Percentiles rank a stretch among this genome's conserved stretches.
These are phyloP conservation scores for Drosophila birchii DNA, from an alignment of 2,888 invertebrate species.

Conservation along the genomic window DNA sequence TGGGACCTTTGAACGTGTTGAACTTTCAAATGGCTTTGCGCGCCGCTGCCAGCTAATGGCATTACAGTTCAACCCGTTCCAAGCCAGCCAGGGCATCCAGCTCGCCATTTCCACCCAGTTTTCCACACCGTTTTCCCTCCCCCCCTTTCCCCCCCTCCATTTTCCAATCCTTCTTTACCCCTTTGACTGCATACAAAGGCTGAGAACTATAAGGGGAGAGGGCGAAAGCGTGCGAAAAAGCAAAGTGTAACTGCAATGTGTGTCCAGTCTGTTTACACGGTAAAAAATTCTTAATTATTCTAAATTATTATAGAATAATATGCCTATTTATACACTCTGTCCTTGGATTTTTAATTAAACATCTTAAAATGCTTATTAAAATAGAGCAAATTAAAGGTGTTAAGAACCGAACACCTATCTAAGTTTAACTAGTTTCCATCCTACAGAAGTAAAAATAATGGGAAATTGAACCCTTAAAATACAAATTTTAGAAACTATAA, in stretches of 20 bases:
- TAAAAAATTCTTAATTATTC: not conserved
- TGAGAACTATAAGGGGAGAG: not conserved
- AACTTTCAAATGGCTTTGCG: constrained; percentile 80
- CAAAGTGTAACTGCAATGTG: constrained; percentile 60
- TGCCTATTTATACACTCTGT: not conserved
- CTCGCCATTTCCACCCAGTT: constrained; percentile 9
- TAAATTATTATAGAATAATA: too few species aligned
- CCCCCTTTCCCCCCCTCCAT: not conserved
- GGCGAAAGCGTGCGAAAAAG: constrained; percentile 54
- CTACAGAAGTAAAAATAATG: too few species aligned
- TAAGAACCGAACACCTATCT: too few species aligned
- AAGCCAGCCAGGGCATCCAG: constrained; percentile 2
- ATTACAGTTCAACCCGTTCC: constrained; percentile 64
- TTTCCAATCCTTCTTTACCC: constrained; percentile 6
- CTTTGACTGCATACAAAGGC: constrained; percentile 61
- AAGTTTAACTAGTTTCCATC: too few species aligned
- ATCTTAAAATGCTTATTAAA: not conserved
- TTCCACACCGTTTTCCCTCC: not conserved
- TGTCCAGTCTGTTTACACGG: constrained; percentile 41
- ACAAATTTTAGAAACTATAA: too few species aligned
- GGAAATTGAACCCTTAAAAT: too few species aligned
- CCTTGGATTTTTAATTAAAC: not conserved
- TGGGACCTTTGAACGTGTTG: constrained; percentile 79
- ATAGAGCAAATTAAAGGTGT: not conserved
- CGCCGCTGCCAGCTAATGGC: constrained; percentile 79